Percentiles rank a stretch among this genome's conserved stretches.
phyloP scores from a whole-genome alignment of 2,888 invertebrate genomes.

The Entomobrya multifasciata region DNA sequence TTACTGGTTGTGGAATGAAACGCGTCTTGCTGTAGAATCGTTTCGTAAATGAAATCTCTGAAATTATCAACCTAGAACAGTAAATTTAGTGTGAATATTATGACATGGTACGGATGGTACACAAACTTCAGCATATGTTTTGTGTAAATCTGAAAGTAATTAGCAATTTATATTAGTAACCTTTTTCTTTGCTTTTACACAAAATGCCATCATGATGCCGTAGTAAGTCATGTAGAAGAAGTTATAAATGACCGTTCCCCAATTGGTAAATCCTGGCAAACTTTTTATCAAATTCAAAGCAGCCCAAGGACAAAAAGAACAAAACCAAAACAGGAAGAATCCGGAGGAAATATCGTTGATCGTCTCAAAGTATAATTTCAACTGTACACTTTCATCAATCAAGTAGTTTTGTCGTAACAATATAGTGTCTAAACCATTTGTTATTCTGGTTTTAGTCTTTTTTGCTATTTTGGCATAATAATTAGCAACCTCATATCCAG shows the following conservation, averaged over 20 bases:
- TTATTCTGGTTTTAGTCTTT: not conserved
- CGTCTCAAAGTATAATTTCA: constrained; percentile 15
- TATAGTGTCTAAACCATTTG: too few species aligned
- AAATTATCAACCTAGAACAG: constrained; percentile 10
- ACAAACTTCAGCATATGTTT: too few species aligned
- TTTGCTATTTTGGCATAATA: not conserved
- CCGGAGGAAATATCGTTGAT: constrained; percentile 23
- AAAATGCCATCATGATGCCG: constrained; percentile 23
- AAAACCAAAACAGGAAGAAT: constrained; percentile 21
- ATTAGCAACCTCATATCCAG: not conserved
- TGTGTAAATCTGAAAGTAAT: too few species aligned
- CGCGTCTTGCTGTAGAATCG: not conserved
- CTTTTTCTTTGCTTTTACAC: constrained; percentile 42
- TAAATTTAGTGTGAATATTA: not conserved
- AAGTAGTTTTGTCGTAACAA: too few species aligned
- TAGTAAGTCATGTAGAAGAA: constrained; percentile 27
- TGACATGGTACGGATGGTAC: not conserved
- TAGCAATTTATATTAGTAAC: too few species aligned
- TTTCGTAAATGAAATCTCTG: constrained; percentile 25
- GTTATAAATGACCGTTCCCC: not conserved
- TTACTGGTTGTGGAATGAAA: not conserved
- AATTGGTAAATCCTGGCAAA: constrained; percentile 8
- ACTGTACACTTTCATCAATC: not conserved
- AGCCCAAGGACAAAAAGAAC: constrained; percentile 15
- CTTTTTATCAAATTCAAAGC: constrained; percentile 1